These are phyloP conservation scores for Apostichopus japonicus DNA, from an alignment of 35 echinoderm and acorn worm genomes.

Conservation along the genomic window DNA sequence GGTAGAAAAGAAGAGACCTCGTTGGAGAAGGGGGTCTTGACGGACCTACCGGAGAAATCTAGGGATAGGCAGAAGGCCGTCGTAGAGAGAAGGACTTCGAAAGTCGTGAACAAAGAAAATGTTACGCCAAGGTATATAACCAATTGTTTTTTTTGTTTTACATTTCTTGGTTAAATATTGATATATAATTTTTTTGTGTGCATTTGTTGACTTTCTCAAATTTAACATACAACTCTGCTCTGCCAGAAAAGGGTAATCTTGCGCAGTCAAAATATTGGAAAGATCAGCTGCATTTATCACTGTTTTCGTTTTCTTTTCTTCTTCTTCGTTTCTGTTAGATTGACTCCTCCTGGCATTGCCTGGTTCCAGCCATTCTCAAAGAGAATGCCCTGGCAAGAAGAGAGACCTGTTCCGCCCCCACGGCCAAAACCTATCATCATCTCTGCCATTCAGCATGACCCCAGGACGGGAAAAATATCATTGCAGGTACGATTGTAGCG, in stretches of 20 bases:
- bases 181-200: neutral
- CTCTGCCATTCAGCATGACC: neutral
- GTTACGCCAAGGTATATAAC: conserved; percentile 15
- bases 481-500: conserved; percentile 63
- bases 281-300: neutral
- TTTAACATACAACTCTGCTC: no score
- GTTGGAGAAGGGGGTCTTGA: conserved; percentile 48
- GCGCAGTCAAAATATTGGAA: neutral
- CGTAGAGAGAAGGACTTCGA: conserved; percentile 16
- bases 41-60: conserved; percentile 48
- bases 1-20: conserved; percentile 34
- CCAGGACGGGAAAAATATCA: conserved; percentile 57
- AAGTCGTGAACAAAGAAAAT: conserved; percentile 41
- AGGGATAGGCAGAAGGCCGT: conserved; percentile 21
- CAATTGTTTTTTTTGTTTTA: neutral
- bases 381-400: conserved; percentile 90
- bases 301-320: neutral
- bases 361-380: conserved; percentile 94
- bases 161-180: neutral
- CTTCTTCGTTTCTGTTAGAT: conserved; percentile 9
- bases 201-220: neutral
- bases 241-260: no score
- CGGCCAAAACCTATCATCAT: conserved; percentile 62
- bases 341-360: conserved; percentile 65
- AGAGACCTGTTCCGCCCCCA: conserved; percentile 47